Conservation (phyloP, 2,797 vertebrate genomes). For the Phrynocephalus forsythii region DNA sequence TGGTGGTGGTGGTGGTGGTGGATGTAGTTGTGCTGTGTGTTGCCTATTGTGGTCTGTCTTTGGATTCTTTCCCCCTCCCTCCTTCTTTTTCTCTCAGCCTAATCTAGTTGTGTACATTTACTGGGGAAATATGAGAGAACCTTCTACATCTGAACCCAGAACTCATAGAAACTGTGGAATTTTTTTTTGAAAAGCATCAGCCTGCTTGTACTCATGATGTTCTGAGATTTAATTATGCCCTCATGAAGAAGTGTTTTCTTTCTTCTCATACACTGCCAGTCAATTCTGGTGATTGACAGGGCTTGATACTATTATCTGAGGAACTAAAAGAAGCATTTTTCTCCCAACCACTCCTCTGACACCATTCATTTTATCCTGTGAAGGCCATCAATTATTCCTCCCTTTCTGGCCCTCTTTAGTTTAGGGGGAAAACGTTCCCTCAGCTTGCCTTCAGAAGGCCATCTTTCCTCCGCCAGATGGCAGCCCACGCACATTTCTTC, state of each 20-base stretch:
- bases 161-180: not conserved
- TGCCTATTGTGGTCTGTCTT: not conserved
- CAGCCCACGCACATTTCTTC: constrained; percentile 56
- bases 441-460: constrained; percentile 24
- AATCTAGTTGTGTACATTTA: not conserved
- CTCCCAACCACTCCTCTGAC: not conserved
- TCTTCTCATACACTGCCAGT: not conserved
- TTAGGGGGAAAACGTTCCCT: not conserved
- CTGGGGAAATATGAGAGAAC: not conserved
- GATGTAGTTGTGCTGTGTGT: not conserved
- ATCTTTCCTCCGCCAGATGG: constrained; percentile 64
- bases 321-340: not conserved
- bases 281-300: not conserved
- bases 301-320: not conserved
- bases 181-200: not conserved
- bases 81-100: not conserved
- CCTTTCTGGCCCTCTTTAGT: not conserved
- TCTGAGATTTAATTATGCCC: not conserved
- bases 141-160: not conserved
- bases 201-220: too few species aligned
- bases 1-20: not conserved
- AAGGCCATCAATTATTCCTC: not conserved
- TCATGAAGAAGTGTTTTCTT: not conserved
- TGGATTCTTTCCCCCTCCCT: not conserved
- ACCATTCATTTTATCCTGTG: not conserved